phyloP scores from a whole-genome alignment of 2,888 invertebrate genomes.

The Heliothis peltigera region DNA sequence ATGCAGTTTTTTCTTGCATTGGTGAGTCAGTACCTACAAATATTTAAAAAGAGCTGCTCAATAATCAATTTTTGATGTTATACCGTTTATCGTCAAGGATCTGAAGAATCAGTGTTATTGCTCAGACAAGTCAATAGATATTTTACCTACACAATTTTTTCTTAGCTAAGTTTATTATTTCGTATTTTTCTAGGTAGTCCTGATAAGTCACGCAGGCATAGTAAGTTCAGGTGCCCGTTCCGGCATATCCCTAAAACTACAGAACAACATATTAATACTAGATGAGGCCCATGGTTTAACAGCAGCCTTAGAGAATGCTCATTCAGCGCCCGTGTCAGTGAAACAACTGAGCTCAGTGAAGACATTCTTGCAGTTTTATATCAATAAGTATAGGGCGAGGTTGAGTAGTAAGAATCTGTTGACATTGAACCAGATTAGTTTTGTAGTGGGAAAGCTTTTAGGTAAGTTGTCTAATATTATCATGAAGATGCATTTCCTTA shows the following conservation, averaged over 20 bases:
- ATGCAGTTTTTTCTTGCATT: no score
- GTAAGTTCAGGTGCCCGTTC: slow-evolving; percentile 83
- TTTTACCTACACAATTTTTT: no score
- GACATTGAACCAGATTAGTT: slow-evolving; percentile 94
- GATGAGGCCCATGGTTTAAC: slow-evolving; percentile 99
- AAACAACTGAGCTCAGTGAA: slow-evolving; percentile 91
- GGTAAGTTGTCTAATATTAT: slow-evolving; percentile 76
- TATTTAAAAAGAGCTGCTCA: no score
- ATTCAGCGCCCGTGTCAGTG: slow-evolving; percentile 93
- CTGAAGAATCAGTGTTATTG: no score
- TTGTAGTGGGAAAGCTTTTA: slow-evolving; percentile 92
- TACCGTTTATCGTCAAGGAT: no score
- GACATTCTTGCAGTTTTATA: slow-evolving; percentile 92
- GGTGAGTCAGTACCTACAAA: no score
- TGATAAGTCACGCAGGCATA: slow-evolving; percentile 85
- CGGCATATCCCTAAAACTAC: slow-evolving; percentile 85
- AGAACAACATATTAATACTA: slow-evolving; percentile 95
- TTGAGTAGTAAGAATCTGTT: slow-evolving; percentile 95
- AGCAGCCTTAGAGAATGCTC: slow-evolving; percentile 96
- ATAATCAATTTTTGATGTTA: no score
- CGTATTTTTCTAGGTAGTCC: slow-evolving; percentile 75
- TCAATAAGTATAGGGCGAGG: slow-evolving; percentile 92
- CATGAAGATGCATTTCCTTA: not conserved
- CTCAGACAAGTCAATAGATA: no score
- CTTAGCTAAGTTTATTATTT: no score